Evolutionary conservation across 2,113 vertebrate genomes (phyloP), one percentile per base, ranked within the genome.

Genomic region (Corydoras maculifer): DNA sequence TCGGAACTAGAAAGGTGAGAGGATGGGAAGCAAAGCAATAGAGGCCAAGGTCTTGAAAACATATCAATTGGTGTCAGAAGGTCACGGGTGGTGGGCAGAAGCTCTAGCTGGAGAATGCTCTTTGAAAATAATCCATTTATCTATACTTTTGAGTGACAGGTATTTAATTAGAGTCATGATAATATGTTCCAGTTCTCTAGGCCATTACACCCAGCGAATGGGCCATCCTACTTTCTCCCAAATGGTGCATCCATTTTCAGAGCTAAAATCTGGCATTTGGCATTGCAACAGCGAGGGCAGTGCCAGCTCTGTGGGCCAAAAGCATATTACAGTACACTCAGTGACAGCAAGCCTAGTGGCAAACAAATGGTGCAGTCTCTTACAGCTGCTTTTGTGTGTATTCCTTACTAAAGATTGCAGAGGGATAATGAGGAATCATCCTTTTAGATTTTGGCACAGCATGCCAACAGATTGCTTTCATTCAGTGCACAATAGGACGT

Each of bases 131-230:
- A 57, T 57, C 54, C 12, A 31, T 30, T 51, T 59, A 62, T 13
- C 7, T 25, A 65, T 60, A 53, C 35, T 49, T 66, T 66, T 71
- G 74, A 66, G 58, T 15, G 58, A 75, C 18, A 51, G 63, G 18
- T 49, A 69, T 76, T 72, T 72, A 72, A 76, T 76, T 72, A 72
- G 75, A 62, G 69, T 66, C 54, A 18, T 25, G 58, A 60, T 67
- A 31, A 59, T 58, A 32, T 63, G 54, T 72, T 59, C 68, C 73
- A 68, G 58, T 65, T 13, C 58, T 66, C 30, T 68, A 70, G 72
- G 76, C 72, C 59, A 57, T 30, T 13, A 32, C 49, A 58, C 54
- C 68, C 65, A 53, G 51, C 55, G 25, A 63, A 54, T 69, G 68
- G 35, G 61, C 62, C 58, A 67, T 58, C 48, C 50, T 70, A 29